Evolutionary conservation across 1,140 invertebrate genomes (phyloP), one percentile per base, ranked within the genome.

Genomic region (Homalodisca vitripennis): DNA sequence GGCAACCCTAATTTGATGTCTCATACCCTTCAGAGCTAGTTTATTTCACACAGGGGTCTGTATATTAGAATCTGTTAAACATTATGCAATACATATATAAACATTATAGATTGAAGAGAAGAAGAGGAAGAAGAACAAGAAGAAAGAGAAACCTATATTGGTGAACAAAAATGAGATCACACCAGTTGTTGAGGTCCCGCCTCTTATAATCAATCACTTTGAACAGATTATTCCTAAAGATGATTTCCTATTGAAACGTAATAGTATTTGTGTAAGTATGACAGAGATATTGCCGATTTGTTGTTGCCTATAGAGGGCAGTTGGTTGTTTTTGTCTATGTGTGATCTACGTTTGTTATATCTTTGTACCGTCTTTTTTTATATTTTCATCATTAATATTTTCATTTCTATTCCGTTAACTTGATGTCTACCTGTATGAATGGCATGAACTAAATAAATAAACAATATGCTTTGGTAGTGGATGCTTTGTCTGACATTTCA

Each of bases 221-320:
- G 89, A 92, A 73, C 79, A 87, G 74, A 88, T 86, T 79, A 88
- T 87, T 69, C 90, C 91, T 66, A 93, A 93, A 82, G 91, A 92
- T 81, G 89, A 91, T 73, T 85, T 91, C 73, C 89, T 91, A 80
- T 80, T 92, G 64, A 82, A 66, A 30, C 69, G 63, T 29, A n/a
- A n/a, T n/a, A 69, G 68, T 51, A 78, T 80, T 6, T 77, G 78
- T 75, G 78, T 82, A 78, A 78, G 78, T 80, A 70, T 41, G 34
- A n/a, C n/a, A n/a, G n/a, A n/a, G n/a, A n/a, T n/a, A n/a, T n/a
- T n/a, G n/a, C n/a, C n/a, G n/a, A n/a, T n/a, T n/a, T n/a, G n/a
- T n/a, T n/a, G n/a, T n/a, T n/a, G n/a, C n/a, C n/a, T n/a, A n/a
- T n/a, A n/a, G n/a, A n/a, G n/a, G n/a, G n/a, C 55, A 60, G 55